Percentiles rank a stretch among this genome's conserved stretches.
Conservation (phyloP, 2,888 invertebrate species). For the Xestoiulus laeticollis region DNA sequence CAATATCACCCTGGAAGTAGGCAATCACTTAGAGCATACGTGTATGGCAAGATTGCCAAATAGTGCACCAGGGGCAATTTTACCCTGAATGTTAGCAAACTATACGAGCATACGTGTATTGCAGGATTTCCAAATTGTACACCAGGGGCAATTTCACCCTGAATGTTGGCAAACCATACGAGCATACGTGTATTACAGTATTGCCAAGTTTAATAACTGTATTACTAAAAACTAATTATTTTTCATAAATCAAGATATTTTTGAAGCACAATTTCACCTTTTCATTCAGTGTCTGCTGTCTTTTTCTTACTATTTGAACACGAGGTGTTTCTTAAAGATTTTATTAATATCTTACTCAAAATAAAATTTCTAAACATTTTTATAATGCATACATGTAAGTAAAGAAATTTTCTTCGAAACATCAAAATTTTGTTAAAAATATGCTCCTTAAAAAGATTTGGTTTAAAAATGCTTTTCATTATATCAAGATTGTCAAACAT, state of each 20-base stretch:
- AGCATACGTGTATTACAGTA: background rate
- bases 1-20: background rate
- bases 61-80: too few relatives aligned
- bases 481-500: too few relatives aligned
- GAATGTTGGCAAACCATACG: background rate
- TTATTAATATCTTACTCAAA: background rate
- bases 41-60: background rate
- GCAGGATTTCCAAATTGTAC: too few relatives aligned
- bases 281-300: background rate
- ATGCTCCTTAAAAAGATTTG: too few relatives aligned
- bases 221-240: background rate
- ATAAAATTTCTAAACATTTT: too few relatives aligned
- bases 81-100: too few relatives aligned
- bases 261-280: background rate
- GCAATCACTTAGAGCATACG: background rate
- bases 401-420: too few relatives aligned
- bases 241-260: background rate
- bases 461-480: too few relatives aligned
- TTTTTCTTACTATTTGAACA: background rate
- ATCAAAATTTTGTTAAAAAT: background rate
- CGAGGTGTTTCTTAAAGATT: background rate
- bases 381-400: too few relatives aligned
- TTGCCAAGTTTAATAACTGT: background rate
- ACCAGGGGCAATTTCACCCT: too few relatives aligned
- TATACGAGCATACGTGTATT: too few relatives aligned